phyloP scores from a whole-genome alignment of 2,797 vertebrate species.

The Natrix natrix region DNA sequence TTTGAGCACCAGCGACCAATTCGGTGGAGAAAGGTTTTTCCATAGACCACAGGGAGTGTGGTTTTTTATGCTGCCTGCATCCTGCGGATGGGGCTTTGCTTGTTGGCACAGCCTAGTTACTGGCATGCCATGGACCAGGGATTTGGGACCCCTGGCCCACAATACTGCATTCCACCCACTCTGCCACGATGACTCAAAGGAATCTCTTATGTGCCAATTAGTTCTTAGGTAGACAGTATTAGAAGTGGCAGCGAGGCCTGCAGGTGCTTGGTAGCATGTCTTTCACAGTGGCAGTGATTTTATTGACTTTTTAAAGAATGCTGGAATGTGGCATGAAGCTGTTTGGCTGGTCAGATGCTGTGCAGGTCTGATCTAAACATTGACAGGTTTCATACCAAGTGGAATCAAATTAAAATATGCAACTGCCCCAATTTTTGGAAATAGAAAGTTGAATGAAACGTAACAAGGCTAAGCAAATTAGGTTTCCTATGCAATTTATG shows the following conservation, averaged over 20 bases:
- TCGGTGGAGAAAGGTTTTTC: too few relatives aligned
- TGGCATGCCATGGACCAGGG: too few relatives aligned
- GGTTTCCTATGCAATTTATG: not conserved
- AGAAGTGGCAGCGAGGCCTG: not conserved
- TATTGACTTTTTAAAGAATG: not conserved
- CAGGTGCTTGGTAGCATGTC: not conserved
- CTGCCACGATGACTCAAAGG: not conserved
- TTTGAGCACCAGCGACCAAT: too few relatives aligned
- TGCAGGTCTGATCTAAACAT: not conserved
- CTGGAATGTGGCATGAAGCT: not conserved
- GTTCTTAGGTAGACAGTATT: not conserved
- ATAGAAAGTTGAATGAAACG: not conserved
- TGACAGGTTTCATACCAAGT: not conserved
- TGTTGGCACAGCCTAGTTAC: too few relatives aligned
- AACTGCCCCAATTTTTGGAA: not conserved
- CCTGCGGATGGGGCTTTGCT: too few relatives aligned
- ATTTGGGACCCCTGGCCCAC: too few relatives aligned
- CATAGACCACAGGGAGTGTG: too few relatives aligned
- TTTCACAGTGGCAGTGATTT: not conserved
- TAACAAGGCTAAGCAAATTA: not conserved
- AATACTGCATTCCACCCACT: not conserved
- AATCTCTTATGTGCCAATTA: not conserved
- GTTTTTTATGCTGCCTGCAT: too few relatives aligned
- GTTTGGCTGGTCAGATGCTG: not conserved
- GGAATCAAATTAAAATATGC: not conserved